Base-by-base conservation (phyloP, 1,140 invertebrate genomes). In the Zaprionus ghesquierei region DNA sequence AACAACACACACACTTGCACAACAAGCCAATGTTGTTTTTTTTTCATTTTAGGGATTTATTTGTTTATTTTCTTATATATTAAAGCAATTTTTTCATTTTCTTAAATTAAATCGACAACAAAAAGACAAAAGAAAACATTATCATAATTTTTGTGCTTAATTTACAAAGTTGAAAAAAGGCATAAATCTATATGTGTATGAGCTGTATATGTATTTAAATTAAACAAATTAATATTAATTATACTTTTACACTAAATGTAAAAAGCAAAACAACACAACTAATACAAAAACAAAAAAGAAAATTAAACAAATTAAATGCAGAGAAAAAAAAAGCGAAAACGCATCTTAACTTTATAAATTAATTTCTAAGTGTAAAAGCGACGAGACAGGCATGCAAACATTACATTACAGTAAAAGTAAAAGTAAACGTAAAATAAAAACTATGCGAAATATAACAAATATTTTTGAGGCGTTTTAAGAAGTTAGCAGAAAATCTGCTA, bases 151-250 rank as follows among this genome's bases (percentile, higher is more conserved):
- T 81, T 86, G 82, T 86, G 82, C 82, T 86, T 86, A 87, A 76
- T 86, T 86, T 86, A 89, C 79, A 76, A 86, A 62, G 54, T 69
- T 61, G 35, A 18, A 87, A 80, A 86, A 85, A 85, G 81, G 81
- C 81, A 86, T 86, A 86, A 86, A 87, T 87, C 79, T 81, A 79
- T 87, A 75, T 85, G 79, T 79, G 79, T 79, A 81, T 69, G 82
- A 79, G 82, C 72, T 86, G 82, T 86, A 86, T 86, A 87, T 86
- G 82, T 86, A 86, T 86, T 86, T 86, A 87, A 81, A 86, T 82
- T 63, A 63, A 63, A 54, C 38, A 82, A 82, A 63, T 63, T 87
- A 81, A 79, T 82, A 73, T 79, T 89, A 86, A 87, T 76, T 82
- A 76, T 86, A 82, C 87, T 86, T 79, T 87, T 87, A 86, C 81